Conservation (phyloP, 2,888 invertebrate genomes). For the Thymelicus acteon region DNA sequence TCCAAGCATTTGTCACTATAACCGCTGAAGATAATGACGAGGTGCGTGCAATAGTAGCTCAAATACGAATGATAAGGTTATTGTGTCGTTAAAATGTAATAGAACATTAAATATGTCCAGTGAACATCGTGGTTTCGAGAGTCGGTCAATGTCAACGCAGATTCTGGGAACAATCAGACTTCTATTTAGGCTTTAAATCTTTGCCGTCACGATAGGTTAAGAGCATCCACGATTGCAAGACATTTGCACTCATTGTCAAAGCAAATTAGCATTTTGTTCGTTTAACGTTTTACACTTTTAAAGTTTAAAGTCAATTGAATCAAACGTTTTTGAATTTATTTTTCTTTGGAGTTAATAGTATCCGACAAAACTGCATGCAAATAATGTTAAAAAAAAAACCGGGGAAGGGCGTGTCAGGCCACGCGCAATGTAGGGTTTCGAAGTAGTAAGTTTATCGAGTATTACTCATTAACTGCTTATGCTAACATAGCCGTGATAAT, state of each 20-base stretch:
- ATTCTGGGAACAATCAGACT: slow-evolving; percentile 15
- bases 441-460: too few relatives aligned
- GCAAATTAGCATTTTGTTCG: slow-evolving; percentile 13
- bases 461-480: too few relatives aligned
- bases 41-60: slow-evolving; percentile 35
- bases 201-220: background rate
- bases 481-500: too few relatives aligned
- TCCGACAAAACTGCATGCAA: too few relatives aligned
- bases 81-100: slow-evolving; percentile 34
- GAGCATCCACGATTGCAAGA: background rate
- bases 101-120: slow-evolving; percentile 23
- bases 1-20: slow-evolving; percentile 30
- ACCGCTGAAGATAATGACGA: slow-evolving; percentile 23
- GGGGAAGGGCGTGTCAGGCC: too few relatives aligned
- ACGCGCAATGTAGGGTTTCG: too few relatives aligned
- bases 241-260: slow-evolving; percentile 11
- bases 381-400: too few relatives aligned
- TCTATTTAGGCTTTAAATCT: slow-evolving; percentile 12
- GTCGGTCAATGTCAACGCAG: slow-evolving; percentile 28
- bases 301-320: too few relatives aligned
- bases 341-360: too few relatives aligned
- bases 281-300: too few relatives aligned
- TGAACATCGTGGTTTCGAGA: slow-evolving; percentile 24
- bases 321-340: background rate
- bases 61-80: slow-evolving; percentile 28